Evolutionary conservation across 2,888 invertebrate species (phyloP).

Genomic region (Diarsia dahlii): DNA sequence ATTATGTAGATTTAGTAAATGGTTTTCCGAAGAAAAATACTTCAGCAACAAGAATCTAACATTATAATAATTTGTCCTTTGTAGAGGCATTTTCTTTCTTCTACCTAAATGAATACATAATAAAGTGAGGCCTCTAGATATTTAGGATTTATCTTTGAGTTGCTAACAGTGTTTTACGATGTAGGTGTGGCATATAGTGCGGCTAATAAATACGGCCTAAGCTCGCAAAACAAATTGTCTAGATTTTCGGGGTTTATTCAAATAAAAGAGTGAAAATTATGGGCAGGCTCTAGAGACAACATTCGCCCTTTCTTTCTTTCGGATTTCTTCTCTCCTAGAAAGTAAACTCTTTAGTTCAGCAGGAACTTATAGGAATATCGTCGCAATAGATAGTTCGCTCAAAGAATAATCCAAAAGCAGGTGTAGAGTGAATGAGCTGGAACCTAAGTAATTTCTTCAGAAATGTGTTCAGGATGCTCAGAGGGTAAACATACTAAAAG

Average conservation of each 20-base stretch:
- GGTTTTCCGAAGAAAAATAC: background rate
- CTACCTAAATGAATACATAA: background rate
- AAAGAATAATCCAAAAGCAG: no score
- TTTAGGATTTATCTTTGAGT: slow-evolving; percentile 7
- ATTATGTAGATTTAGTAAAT: slow-evolving; percentile 4
- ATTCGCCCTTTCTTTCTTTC: no score
- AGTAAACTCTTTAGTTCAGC: background rate
- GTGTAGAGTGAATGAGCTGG: no score
- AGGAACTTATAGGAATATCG: background rate
- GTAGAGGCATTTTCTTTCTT: background rate
- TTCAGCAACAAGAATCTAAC: background rate
- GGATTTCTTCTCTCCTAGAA: background rate
- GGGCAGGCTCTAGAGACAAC: background rate
- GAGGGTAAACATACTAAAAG: no score
- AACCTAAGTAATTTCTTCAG: no score
- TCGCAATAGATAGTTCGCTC: no score
- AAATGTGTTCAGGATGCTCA: no score
- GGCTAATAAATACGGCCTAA: slow-evolving; percentile 17
- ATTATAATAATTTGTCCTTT: background rate
- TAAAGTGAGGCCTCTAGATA: background rate
- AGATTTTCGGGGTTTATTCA: slow-evolving; percentile 17
- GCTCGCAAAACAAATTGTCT: slow-evolving; percentile 16
- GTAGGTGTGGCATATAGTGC: slow-evolving; percentile 1
- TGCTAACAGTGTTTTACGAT: slow-evolving; percentile 17
- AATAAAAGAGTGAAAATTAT: slow-evolving; percentile 17